A percentile compares a stretch with the other conserved stretches of the same genome.
Evolutionary conservation across 2,888 invertebrate genomes (phyloP).

Genomic region (Drosophila demipolita): DNA sequence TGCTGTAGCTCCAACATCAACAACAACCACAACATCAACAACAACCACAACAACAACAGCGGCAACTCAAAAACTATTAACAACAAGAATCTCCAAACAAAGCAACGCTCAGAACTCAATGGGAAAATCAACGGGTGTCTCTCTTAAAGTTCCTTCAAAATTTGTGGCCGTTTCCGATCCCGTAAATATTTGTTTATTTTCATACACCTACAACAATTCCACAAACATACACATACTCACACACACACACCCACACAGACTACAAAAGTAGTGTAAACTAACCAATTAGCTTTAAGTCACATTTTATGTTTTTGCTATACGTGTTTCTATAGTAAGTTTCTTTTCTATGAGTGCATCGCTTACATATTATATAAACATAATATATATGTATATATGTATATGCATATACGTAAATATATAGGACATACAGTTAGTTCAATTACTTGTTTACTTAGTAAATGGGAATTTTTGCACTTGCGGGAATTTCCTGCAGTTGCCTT

Average conservation of each 20-base stretch:
- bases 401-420: not conserved
- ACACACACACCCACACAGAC: not conserved
- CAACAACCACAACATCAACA: slow-evolving; percentile 20
- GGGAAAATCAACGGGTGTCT: slow-evolving; percentile 22
- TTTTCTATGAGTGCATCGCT: not conserved
- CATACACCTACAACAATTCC: not conserved
- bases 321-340: slow-evolving; percentile 1
- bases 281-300: slow-evolving; percentile 20
- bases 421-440: not conserved
- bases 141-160: slow-evolving; percentile 53
- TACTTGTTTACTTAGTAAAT: slow-evolving; percentile 8
- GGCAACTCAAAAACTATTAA: slow-evolving; percentile 42
- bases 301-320: slow-evolving; percentile 3
- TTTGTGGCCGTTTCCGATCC: slow-evolving; percentile 67
- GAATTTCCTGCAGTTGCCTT: slow-evolving; percentile 22
- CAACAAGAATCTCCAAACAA: slow-evolving; percentile 40
- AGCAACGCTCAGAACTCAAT: slow-evolving; percentile 43
- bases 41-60: slow-evolving; percentile 47
- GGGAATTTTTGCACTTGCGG: slow-evolving; percentile 14
- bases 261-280: slow-evolving; percentile 4
- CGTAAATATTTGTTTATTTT: slow-evolving; percentile 64
- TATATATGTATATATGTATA: not conserved
- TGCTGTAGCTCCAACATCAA: slow-evolving; percentile 17
- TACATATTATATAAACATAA: not conserved
- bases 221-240: not conserved